Percentiles rank a stretch among this genome's conserved stretches.
These are phyloP conservation scores for Synodontis membranacea DNA, from an alignment of 2,113 vertebrate species.

Conservation along the genomic window DNA sequence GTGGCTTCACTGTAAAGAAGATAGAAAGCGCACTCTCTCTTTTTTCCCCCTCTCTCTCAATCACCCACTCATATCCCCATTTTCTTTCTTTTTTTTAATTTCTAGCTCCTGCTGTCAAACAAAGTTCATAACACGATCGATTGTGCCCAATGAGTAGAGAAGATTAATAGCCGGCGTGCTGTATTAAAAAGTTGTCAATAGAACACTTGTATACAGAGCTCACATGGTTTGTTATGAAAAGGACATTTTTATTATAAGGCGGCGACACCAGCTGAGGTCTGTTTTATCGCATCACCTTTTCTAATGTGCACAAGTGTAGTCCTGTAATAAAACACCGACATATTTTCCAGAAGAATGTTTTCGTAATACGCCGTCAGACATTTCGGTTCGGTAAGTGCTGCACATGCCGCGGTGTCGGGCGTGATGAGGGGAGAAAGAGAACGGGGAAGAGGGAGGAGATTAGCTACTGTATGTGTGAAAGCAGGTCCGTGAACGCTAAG, in stretches of 20 bases:
- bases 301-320: not conserved
- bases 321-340: not conserved
- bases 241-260: constrained; percentile 30
- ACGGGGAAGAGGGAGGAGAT: not conserved
- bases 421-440: not conserved
- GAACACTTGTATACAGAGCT: constrained; percentile 20
- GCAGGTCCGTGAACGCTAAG: constrained; percentile 12
- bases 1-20: constrained; percentile 54
- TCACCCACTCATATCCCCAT: not conserved
- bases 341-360: constrained; percentile 11
- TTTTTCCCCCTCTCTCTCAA: constrained; percentile 13
- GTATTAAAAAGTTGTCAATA: constrained; percentile 44
- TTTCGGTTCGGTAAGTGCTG: not conserved
- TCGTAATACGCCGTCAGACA: not conserved
- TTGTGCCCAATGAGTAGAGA: constrained; percentile 31
- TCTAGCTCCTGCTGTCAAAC: not conserved
- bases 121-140: constrained; percentile 20
- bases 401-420: not conserved
- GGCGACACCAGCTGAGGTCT: constrained; percentile 1
- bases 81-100: not conserved
- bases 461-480: constrained; percentile 32
- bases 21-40: constrained; percentile 27
- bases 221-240: constrained; percentile 39
- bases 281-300: constrained; percentile 19
- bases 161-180: constrained; percentile 40